phyloP scores from a whole-genome alignment of 2,113 vertebrate genomes.

The Sus scrofa region T2T-Sscrofa CM000812.6:183895501-183896000 shows the following conservation, averaged over 20 bases:
- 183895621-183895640: background rate
- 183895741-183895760: background rate
- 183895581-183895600: background rate
- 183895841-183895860: background rate
- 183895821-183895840: background rate
- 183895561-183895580: background rate
- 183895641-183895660: background rate
- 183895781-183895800: background rate
- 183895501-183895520: background rate
- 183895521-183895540: background rate
- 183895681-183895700: background rate
- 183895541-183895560: background rate
- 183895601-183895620: background rate
- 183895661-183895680: background rate
- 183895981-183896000: background rate
- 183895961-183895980: background rate
- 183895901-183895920: background rate
- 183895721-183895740: background rate
- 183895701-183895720: background rate
- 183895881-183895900: background rate
- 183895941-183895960: background rate
- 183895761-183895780: background rate
- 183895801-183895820: background rate
- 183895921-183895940: background rate
- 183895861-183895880: background rate